These are phyloP conservation scores for Clarias pachynema DNA, from an alignment of 2,797 vertebrate genomes.

Conservation along the genomic window DNA sequence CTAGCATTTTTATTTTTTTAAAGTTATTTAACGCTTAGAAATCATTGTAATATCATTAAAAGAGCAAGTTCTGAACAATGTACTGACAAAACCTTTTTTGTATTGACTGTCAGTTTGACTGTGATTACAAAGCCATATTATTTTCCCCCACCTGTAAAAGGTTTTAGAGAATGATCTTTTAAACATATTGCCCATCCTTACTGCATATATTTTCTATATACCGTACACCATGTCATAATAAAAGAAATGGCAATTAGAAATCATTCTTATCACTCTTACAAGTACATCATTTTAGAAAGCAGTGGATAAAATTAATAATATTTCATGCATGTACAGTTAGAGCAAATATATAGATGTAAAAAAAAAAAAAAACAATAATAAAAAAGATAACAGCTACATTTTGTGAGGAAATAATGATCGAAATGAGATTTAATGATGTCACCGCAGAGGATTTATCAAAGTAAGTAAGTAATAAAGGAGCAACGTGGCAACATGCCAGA, in stretches of 20 bases:
- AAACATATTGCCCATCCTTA: not conserved
- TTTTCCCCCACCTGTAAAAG: not conserved
- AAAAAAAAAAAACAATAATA: not conserved
- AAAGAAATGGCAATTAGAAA: not conserved
- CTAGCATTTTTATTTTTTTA: too few relatives aligned
- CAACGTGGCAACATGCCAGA: conserved; percentile 67
- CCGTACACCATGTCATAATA: not conserved
- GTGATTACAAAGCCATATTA: not conserved
- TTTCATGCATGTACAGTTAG: not conserved
- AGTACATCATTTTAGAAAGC: not conserved
- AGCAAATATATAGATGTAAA: not conserved
- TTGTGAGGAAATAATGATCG: conserved; percentile 40
- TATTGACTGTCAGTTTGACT: not conserved
- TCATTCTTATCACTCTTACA: not conserved
- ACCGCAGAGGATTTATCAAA: conserved; percentile 62
- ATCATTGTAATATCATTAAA: too few relatives aligned
- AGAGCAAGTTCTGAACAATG: too few relatives aligned
- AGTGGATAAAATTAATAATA: conserved; percentile 24
- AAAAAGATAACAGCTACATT: not conserved
- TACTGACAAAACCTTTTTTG: too few relatives aligned
- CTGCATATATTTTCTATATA: not conserved
- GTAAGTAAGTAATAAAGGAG: conserved; percentile 65
- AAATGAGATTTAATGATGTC: conserved; percentile 72
- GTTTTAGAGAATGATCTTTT: not conserved
- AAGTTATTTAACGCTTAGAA: too few relatives aligned